A percentile compares a stretch with the other conserved stretches of the same genome.
These are phyloP conservation scores for Palythoa grandiflora DNA, from an alignment of 92 coral and sea anemone species.

Conservation along the genomic window DNA sequence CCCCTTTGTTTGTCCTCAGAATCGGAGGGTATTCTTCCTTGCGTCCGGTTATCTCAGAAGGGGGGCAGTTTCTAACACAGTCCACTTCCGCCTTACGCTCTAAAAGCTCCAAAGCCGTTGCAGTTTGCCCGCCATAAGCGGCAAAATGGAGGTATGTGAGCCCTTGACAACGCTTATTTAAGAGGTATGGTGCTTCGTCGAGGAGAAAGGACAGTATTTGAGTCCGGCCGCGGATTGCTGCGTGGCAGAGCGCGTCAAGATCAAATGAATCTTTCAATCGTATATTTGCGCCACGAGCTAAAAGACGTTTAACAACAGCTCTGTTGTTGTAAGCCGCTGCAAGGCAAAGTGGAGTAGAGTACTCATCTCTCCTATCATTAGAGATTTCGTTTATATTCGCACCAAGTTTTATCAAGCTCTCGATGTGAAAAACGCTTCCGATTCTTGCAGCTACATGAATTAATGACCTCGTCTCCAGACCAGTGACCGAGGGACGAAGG, in stretches of 20 bases:
- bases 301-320: conserved; percentile 13
- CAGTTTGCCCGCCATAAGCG: conserved; percentile 28
- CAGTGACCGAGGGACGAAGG: conserved; percentile 47
- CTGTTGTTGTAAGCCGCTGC: conserved; percentile 26
- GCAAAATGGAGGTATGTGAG: conserved; percentile 40
- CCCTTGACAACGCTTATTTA: conserved; percentile 42
- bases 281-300: conserved; percentile 34
- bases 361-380: conserved; percentile 32
- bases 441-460: conserved; percentile 38
- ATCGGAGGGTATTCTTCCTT: conserved; percentile 42
- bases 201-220: conserved; percentile 8
- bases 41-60: conserved; percentile 26
- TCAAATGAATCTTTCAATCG: conserved; percentile 29
- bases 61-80: conserved; percentile 20
- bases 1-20: conserved; percentile 36
- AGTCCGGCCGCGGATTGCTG: conserved; percentile 38
- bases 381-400: conserved; percentile 42
- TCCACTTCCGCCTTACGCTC: conserved; percentile 22
- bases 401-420: conserved; percentile 39
- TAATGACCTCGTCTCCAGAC: conserved; percentile 33
- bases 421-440: conserved; percentile 26
- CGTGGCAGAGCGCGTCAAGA: conserved; percentile 38
- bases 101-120: conserved; percentile 31
- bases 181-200: conserved; percentile 15
- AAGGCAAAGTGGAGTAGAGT: conserved; percentile 38